These are phyloP conservation scores for Amazona finschi DNA, from an alignment of 2,797 vertebrate genomes.

Conservation along the genomic window DNA sequence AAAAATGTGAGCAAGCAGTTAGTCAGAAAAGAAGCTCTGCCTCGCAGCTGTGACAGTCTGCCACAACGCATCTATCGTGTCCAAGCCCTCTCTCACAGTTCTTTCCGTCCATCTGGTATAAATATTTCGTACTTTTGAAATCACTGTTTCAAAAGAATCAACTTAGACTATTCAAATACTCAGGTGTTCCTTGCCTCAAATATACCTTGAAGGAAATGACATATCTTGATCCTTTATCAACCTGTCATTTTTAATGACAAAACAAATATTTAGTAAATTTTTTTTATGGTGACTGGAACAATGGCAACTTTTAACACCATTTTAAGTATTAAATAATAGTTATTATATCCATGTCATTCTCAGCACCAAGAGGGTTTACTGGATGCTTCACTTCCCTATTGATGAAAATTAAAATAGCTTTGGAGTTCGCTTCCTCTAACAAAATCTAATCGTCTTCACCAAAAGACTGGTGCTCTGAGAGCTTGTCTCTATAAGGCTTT, in stretches of 20 bases:
- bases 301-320: background rate
- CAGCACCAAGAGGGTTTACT: background rate
- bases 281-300: background rate
- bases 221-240: background rate
- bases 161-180: background rate
- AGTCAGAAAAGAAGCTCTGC: background rate
- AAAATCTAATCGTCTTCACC: background rate
- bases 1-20: background rate
- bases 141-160: background rate
- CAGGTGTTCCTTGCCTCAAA: background rate
- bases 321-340: background rate
- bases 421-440: background rate
- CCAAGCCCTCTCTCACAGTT: background rate
- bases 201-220: background rate
- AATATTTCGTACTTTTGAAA: constrained; percentile 16
- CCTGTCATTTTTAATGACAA: accelerated
- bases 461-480: background rate
- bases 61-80: background rate
- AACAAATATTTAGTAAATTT: background rate
- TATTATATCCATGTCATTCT: background rate
- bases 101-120: background rate
- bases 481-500: background rate
- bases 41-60: constrained; percentile 5
- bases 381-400: background rate
- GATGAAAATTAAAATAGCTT: background rate